phyloP scores from a whole-genome alignment of 2,888 invertebrate genomes.

The Hydrotaea cyrtoneurina region DNA sequence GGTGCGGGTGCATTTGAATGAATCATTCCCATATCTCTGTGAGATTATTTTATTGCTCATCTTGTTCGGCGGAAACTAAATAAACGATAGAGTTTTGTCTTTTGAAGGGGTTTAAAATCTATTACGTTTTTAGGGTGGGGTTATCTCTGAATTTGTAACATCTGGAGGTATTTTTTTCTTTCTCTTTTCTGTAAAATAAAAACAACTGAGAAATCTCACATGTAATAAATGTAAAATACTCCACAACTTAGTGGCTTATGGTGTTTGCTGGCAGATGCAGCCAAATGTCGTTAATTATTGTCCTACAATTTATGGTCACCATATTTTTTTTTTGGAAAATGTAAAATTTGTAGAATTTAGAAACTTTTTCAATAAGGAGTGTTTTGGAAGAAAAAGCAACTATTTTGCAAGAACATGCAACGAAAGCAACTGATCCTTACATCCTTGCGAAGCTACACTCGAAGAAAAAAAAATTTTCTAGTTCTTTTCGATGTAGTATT shows the following conservation, averaged over 20 bases:
- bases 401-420: no score
- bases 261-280: not conserved
- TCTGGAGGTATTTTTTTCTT: not conserved
- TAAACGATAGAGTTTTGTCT: conserved; percentile 11
- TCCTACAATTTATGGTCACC: no score
- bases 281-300: not conserved
- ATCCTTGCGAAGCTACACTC: no score
- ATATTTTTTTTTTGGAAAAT: no score
- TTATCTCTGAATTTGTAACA: not conserved
- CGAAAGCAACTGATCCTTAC: no score
- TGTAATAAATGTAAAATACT: not conserved
- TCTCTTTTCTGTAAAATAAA: not conserved
- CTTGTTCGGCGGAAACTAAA: no score
- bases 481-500: no score
- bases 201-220: not conserved
- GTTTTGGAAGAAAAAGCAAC: no score
- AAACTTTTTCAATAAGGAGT: no score
- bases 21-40: conserved; percentile 27
- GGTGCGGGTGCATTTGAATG: not conserved
- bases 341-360: no score
- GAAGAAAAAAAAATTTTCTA: no score
- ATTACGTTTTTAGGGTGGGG: not conserved
- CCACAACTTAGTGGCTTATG: no score
- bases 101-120: not conserved
- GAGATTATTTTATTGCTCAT: conserved; percentile 11